These are phyloP conservation scores for Smithornis capensis DNA, from an alignment of 2,113 vertebrate species.

Conservation along the genomic window DNA sequence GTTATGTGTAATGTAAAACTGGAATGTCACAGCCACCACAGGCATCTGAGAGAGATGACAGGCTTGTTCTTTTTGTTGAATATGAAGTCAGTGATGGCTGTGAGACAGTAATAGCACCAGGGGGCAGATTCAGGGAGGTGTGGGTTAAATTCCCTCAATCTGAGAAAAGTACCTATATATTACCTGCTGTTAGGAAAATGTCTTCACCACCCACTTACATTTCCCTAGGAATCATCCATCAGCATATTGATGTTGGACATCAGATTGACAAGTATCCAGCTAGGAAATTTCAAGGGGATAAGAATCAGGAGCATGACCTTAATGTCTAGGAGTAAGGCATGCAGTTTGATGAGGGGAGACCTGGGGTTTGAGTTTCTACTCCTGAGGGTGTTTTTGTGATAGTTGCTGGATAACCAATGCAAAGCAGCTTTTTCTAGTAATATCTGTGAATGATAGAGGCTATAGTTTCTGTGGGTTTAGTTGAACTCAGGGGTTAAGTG, in stretches of 20 bases:
- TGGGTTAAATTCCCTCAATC: neutral
- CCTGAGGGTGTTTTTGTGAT: neutral
- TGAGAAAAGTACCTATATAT: neutral
- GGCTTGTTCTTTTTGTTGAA: neutral
- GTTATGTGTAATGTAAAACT: neutral
- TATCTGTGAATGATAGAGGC: neutral
- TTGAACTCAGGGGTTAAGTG: neutral
- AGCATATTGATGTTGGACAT: neutral
- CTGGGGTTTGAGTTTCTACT: neutral
- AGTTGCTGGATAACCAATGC: neutral
- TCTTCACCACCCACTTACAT: neutral
- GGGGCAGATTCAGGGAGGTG: neutral
- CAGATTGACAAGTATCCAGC: neutral
- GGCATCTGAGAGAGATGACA: neutral
- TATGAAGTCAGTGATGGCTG: accelerated
- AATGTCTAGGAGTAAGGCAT: neutral
- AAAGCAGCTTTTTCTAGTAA: neutral
- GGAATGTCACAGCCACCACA: neutral
- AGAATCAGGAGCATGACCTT: neutral
- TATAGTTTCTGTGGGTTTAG: neutral
- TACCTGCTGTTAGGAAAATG: neutral
- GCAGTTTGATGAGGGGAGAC: neutral
- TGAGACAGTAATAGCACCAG: neutral
- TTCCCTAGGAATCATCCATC: neutral
- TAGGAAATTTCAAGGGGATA: neutral